Evolutionary conservation across 2,797 vertebrate genomes (phyloP).

Genomic region (Alca torda): DNA sequence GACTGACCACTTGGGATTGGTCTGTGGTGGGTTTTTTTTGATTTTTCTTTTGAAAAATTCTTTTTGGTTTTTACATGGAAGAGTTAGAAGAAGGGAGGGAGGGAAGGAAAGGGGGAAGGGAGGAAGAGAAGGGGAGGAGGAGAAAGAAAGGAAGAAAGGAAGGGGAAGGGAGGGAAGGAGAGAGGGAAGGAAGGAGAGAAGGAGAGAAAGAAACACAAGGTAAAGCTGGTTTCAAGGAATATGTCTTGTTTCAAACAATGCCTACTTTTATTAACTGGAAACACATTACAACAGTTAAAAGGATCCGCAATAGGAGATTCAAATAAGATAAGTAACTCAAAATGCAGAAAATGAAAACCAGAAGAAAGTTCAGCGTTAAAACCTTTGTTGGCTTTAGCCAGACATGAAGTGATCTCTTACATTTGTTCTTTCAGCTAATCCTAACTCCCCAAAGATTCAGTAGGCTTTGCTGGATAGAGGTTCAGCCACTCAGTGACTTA

Average conservation of each 20-base stretch:
- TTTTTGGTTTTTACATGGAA: not conserved
- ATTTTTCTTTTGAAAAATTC: not conserved
- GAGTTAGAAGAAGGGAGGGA: not conserved
- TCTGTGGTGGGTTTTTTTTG: not conserved
- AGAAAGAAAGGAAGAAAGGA: not conserved
- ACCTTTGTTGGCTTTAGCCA: constrained; percentile 8
- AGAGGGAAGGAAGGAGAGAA: not conserved
- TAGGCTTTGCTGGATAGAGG: not conserved
- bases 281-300: not conserved
- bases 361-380: constrained; percentile 37
- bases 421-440: constrained; percentile 50
- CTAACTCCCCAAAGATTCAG: constrained; percentile 39
- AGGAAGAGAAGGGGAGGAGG: not conserved
- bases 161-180: not conserved
- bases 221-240: not conserved
- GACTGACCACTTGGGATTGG: not conserved
- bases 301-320: not conserved
- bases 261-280: constrained; percentile 12
- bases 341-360: constrained; percentile 56
- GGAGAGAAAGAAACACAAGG: not conserved
- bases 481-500: constrained; percentile 33
- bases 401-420: constrained; percentile 24
- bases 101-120: fast-evolving
- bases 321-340: constrained; percentile 22
- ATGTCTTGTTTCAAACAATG: not conserved